Evolutionary conservation across 1,140 invertebrate genomes (phyloP), one percentile per base, ranked within the genome.

Genomic region (Saccostrea echinata): DNA sequence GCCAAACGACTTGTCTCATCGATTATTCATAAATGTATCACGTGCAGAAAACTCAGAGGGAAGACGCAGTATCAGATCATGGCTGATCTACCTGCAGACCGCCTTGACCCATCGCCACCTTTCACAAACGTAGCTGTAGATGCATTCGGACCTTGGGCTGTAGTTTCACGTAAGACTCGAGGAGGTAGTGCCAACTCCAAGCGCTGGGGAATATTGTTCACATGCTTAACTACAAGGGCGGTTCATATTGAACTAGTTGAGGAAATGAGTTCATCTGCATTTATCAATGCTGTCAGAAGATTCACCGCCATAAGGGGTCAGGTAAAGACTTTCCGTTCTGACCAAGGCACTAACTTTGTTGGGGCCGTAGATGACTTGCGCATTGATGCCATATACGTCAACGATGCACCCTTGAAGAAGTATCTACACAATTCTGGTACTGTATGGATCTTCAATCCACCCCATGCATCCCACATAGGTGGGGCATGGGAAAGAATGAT

Each of bases 401-500:
- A 88, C 82, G 64, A 86, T 85, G 82, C 43, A 21, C 84, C 82
- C 13, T 35, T 90, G 35, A 51, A 87, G 6, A 35, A 87, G 21
- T 88, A 83, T 55, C 84, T 88, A 11, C 12, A 43, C 6, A 61
- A 87, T 11, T 8, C 6, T 27, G 27, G 82, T 43, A 87, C 61
- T 30, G 52, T 27, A n/a, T 86, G 88, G 83, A 87, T 64, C 13
- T 91, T 90, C 86, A 91, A 90, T 80, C 68, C 88, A 11, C 91
- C 88, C 24, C 80, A 90, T 85, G 80, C 87, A 9, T 87, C 89
- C 16, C 90, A 91, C 71, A 90, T 89, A 86, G 86, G 86, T 76
- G 89, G 90, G 18, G 82, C 87, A 27, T 92, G 89, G 91, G 91
- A 92, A 55, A 21, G 91, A n/a, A 88, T 90, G 82, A 90, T 92